Base-by-base conservation (phyloP, 2,888 invertebrate species). In the Philaethria dido region DNA sequence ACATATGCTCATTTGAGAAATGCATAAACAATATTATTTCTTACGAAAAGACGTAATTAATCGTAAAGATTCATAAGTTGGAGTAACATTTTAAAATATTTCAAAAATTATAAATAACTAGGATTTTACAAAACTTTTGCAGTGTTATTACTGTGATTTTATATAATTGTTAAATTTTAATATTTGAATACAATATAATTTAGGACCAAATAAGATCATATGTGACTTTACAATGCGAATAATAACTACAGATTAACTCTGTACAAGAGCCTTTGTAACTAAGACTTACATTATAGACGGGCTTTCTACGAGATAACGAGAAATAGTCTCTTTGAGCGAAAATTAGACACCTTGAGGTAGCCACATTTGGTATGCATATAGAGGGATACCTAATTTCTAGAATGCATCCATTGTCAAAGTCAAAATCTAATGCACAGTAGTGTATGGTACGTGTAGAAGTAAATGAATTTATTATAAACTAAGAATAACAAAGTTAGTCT, bases 201-300 rank as follows among this genome's bases (percentile, higher is more conserved):
- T 42, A 0, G 2, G 5, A 5, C 22, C 1, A 57, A 57, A 42
- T 6, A 22, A 9, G 4, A 39, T 0, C 6, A 14, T 72, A 44
- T 29, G 44, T n/a, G 9, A 59, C 73, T 74, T 76, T 39, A 50
- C 66, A 75, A 74, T 76, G 69, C 72, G 73, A 78, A 80, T 84
- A 81, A 85, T 86, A 85, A 85, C 83, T 81, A 74, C 72, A 83
- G 85, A 85, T 86, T 85, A 84, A 79, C 80, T 80, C 80, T 80
- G 78, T 75, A 74, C 72, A 67, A 65, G 18, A 65, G 70, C 68
- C 72, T 66, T 70, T 69, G 69, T 66, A 64, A 66, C 64, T 64
- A 69, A 64, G 64, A 64, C 69, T 47, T 63, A 67, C 55, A 69
- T 66, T 67, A 69, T 62, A 66, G 64, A 60, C 66, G 62, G 69